Evolutionary conservation across 2,113 vertebrate genomes (phyloP).

Genomic region (Semnornis frantzii): DNA sequence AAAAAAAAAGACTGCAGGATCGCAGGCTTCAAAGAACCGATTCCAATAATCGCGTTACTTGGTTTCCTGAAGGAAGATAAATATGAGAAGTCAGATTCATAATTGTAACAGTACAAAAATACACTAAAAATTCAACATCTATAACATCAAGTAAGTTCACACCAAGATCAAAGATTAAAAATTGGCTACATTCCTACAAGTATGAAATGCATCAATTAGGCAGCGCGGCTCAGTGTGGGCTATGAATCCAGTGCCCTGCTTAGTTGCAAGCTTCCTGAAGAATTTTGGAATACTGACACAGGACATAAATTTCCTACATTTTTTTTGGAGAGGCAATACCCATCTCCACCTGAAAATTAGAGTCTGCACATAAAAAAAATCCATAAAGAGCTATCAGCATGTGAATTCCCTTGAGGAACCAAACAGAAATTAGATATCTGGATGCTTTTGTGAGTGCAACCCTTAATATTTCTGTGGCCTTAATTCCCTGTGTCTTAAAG

Average conservation of each 20-base stretch:
- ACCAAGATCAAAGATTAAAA: conserved; percentile 42
- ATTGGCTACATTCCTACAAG: neutral
- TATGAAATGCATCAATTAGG: conserved; percentile 27
- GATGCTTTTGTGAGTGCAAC: neutral
- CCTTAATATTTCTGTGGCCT: neutral
- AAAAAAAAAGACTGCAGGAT: neutral
- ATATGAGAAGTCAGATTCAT: conserved; percentile 8
- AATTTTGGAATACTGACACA: neutral
- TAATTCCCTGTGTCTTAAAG: neutral
- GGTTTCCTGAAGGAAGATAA: conserved; percentile 42
- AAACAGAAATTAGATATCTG: neutral
- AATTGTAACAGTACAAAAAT: neutral
- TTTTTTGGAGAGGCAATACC: neutral
- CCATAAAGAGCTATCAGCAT: neutral
- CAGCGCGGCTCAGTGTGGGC: rapidly evolving
- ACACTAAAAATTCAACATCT: conserved; percentile 39
- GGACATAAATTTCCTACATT: neutral
- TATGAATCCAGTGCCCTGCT: neutral
- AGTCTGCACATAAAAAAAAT: neutral
- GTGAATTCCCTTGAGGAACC: neutral
- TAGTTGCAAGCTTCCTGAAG: neutral
- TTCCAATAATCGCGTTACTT: conserved; percentile 29
- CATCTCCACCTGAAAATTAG: neutral
- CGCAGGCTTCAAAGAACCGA: neutral
- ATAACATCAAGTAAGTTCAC: neutral